A percentile compares a stretch with the other conserved stretches of the same genome.
Evolutionary conservation across 2,797 vertebrate genomes (phyloP).

Genomic region (Dromococcyx pavoninus): DNA sequence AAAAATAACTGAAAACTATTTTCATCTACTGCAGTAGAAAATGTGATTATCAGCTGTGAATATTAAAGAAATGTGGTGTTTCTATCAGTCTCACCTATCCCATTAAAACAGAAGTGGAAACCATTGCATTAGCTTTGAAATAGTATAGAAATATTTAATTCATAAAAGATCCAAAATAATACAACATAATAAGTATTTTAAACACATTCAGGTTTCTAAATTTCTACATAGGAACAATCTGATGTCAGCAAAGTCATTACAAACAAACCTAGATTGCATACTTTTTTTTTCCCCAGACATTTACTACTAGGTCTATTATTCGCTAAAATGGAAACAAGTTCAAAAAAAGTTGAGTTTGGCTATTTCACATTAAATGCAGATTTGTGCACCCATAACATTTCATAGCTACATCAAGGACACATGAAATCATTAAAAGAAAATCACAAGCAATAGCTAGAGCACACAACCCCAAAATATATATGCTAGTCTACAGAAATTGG

Average conservation of each 20-base stretch:
- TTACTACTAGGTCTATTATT: not conserved
- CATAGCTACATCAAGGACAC: not conserved
- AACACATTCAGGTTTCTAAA: not conserved
- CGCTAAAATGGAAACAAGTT: not conserved
- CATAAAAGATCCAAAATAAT: not conserved
- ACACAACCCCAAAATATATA: fast-evolving
- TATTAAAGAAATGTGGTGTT: not conserved
- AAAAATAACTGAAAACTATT: not conserved
- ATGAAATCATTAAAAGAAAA: not conserved
- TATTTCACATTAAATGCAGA: not conserved
- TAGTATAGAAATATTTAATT: not conserved
- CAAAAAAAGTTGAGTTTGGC: not conserved
- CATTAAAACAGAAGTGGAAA: not conserved
- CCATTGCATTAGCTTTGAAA: not conserved
- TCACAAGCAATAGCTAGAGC: not conserved
- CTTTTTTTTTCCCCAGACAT: not conserved
- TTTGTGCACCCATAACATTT: not conserved
- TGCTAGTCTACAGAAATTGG: not conserved
- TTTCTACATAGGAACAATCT: not conserved
- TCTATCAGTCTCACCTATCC: not conserved
- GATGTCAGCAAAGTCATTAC: not conserved
- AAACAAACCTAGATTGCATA: not conserved
- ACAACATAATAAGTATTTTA: not conserved
- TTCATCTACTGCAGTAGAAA: not conserved
- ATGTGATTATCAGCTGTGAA: not conserved